Evolutionary conservation across 2,888 invertebrate genomes (phyloP), one percentile per base, ranked within the genome.

Genomic region (Caenorhabditis macrosperma): DNA sequence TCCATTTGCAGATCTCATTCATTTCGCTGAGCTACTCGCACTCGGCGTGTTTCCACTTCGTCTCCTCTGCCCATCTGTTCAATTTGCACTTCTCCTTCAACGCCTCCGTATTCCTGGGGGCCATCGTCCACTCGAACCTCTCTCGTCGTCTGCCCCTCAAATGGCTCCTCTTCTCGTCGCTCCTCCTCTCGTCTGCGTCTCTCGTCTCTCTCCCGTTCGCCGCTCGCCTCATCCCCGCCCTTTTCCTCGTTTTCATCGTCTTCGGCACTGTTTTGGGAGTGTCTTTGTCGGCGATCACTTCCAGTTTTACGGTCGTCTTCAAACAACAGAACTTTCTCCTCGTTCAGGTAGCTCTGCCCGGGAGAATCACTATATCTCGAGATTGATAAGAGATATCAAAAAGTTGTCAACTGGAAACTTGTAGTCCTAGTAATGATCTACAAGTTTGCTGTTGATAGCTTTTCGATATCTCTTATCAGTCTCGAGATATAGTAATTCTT

Each of bases 71-170:
- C 10, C 78, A 81, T 26, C 57, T 84, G n/a, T 84, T 84, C 68
- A 76, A 76, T 61, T 35, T 81, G 12, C 82, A 82, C 64, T 77
- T 82, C 50, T 44, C 81, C 38, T 84, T 84, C 71, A 76, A 80
- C 30, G 68, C 72, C 15, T 64, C 76, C 22, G 71, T 82, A 10
- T 84, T 84, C 41, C 38, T 82, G 41, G 84, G 82, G 7, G 66
- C 82, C 28, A 30, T 81, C n/a, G 52, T 74, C 26, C 72, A 81
- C 38, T 76, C 78, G 15, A 80, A 75, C 50, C 46, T 76, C 7
- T 55, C 80, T 9, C 63, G 74, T 50, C 46, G 79, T 15, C 57
- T 75, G 9, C 48, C 79, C 2, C 61, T 69, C 6, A 79, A 75
- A 63, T 64, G 64, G 10, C 57, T 74, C 1, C 33, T 74, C n/a